Evolutionary conservation across 1,140 invertebrate genomes (phyloP).

Genomic region (Bathynomus jamesi): DNA sequence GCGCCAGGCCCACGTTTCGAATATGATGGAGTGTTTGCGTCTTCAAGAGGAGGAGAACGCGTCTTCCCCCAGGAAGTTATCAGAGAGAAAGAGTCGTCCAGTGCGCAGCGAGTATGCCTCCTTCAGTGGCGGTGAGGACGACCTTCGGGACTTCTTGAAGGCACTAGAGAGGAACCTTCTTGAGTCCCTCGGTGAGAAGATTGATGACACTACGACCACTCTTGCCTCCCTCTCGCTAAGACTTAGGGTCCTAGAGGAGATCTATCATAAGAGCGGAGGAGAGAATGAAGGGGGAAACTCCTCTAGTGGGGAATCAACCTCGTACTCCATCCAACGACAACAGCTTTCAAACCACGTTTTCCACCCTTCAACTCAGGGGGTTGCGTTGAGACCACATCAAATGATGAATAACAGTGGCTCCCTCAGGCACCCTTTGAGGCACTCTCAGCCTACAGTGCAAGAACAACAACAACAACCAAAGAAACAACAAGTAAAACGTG

Average conservation of each 20-base stretch:
- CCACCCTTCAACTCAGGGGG: no score
- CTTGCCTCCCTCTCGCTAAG: neutral
- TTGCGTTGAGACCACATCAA: no score
- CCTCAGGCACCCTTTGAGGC: no score
- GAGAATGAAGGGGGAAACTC: no score
- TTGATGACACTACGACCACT: neutral
- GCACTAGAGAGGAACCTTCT: neutral
- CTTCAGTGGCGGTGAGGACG: neutral
- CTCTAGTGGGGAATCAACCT: no score
- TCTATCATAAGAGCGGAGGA: no score
- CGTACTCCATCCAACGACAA: no score
- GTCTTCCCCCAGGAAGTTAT: neutral
- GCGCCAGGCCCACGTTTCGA: neutral
- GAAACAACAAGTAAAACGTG: no score
- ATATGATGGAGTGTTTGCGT: neutral
- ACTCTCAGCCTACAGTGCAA: no score
- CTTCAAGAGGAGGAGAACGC: neutral
- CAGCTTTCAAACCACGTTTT: no score
- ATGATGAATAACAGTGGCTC: no score
- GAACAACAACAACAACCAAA: no score
- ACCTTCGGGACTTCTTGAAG: neutral
- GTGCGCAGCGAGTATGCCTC: neutral
- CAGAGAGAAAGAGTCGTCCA: neutral
- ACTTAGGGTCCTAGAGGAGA: neutral
- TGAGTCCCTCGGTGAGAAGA: neutral